Conservation (phyloP, 2,113 vertebrate species). For the Psilopsiagon aymara region DNA sequence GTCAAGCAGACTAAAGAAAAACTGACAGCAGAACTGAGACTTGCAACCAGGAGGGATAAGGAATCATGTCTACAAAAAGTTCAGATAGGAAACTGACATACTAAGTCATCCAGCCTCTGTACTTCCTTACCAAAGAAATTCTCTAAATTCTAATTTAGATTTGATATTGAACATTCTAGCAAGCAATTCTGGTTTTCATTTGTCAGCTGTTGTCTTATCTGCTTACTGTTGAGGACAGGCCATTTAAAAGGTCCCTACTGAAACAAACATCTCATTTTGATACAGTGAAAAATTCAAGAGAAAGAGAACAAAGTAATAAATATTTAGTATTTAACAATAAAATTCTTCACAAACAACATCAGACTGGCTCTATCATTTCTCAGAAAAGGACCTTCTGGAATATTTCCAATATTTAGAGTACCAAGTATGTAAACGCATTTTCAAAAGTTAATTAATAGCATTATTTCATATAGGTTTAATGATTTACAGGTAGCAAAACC, state of each 20-base stretch:
- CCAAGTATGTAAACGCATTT: not conserved
- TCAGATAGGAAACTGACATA: not conserved
- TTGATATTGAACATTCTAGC: not conserved
- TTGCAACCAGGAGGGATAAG: not conserved
- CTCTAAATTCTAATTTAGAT: not conserved
- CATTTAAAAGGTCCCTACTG: not conserved
- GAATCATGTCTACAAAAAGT: not conserved
- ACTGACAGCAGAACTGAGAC: not conserved
- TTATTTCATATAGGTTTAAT: not conserved
- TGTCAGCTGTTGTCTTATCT: not conserved
- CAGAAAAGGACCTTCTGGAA: not conserved
- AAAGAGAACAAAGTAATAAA: not conserved
- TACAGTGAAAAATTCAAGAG: not conserved
- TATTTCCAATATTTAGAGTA: not conserved
- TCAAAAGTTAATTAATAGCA: not conserved
- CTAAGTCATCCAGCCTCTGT: not conserved
- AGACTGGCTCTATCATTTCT: not conserved
- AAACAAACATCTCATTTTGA: not conserved
- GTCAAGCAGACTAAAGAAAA: not conserved
- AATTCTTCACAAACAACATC: not conserved
- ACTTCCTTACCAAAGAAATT: not conserved
- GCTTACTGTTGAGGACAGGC: not conserved
- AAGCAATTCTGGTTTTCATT: not conserved
- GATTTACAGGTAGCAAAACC: not conserved
- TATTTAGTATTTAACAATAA: not conserved